Conservation (phyloP, 2,797 vertebrate genomes). For the Liparis tanakae region DNA sequence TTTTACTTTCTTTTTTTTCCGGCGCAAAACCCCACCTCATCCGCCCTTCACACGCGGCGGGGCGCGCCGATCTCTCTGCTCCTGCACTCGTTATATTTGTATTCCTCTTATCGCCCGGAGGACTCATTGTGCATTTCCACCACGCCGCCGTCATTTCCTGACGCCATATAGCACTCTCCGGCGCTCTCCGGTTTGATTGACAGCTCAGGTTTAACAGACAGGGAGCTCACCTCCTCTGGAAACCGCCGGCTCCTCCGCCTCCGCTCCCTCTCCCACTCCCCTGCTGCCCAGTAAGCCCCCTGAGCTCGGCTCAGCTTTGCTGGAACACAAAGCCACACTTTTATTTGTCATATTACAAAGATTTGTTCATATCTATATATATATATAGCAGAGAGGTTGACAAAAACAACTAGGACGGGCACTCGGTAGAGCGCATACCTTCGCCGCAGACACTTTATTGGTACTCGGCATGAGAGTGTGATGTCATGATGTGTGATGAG, state of each 20-base stretch:
- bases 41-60: neutral
- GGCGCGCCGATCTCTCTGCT: neutral
- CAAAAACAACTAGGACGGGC: too few species aligned
- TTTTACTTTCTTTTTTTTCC: too few species aligned
- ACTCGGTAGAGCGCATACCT: too few species aligned
- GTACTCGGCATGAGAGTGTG: too few species aligned
- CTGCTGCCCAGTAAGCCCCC: conserved; percentile 66
- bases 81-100: neutral
- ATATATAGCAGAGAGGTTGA: too few species aligned
- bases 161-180: neutral
- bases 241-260: conserved; percentile 77
- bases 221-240: conserved; percentile 73
- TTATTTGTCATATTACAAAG: neutral
- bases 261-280: conserved; percentile 82
- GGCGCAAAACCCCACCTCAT: neutral
- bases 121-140: conserved; percentile 8
- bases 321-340: conserved; percentile 56
- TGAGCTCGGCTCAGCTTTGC: conserved; percentile 68
- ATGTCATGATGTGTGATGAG: too few species aligned
- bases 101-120: neutral
- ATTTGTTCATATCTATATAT: too few species aligned
- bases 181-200: neutral
- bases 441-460: too few species aligned
- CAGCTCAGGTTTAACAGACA: conserved; percentile 2
- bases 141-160: neutral